These are phyloP conservation scores for Leucoma salicis DNA, from an alignment of 2,888 invertebrate genomes.

Conservation along the genomic window DNA sequence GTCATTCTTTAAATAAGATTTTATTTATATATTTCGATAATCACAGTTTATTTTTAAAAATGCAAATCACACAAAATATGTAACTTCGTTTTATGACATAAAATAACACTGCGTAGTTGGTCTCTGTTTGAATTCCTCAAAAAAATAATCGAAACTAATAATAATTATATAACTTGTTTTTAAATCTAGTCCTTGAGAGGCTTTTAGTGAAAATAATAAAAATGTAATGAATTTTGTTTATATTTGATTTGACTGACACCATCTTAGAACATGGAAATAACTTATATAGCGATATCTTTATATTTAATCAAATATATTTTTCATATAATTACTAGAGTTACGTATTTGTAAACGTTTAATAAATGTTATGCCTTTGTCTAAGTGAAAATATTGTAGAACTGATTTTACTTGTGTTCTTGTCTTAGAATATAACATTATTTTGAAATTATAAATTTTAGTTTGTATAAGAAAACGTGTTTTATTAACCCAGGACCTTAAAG, in stretches of 20 bases:
- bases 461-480: conserved; percentile 1
- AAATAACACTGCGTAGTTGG: no score
- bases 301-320: conserved; percentile 26
- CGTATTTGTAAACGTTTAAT: conserved; percentile 20
- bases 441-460: not conserved
- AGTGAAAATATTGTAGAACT: conserved; percentile 33
- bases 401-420: conserved; percentile 32
- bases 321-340: conserved; percentile 21
- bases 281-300: conserved; percentile 22
- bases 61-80: no score
- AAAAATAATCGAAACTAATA: no score
- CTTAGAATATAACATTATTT: not conserved
- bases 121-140: no score
- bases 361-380: conserved; percentile 29
- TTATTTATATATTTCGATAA: no score
- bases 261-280: conserved; percentile 23
- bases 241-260: conserved; percentile 15
- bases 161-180: no score
- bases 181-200: not conserved
- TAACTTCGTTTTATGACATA: no score
- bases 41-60: no score
- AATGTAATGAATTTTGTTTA: not conserved
- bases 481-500: no score
- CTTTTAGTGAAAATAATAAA: not conserved
- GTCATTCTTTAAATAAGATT: no score